Evolutionary conservation across 2,113 vertebrate species (phyloP).

Genomic region (Elachura formosa): DNA sequence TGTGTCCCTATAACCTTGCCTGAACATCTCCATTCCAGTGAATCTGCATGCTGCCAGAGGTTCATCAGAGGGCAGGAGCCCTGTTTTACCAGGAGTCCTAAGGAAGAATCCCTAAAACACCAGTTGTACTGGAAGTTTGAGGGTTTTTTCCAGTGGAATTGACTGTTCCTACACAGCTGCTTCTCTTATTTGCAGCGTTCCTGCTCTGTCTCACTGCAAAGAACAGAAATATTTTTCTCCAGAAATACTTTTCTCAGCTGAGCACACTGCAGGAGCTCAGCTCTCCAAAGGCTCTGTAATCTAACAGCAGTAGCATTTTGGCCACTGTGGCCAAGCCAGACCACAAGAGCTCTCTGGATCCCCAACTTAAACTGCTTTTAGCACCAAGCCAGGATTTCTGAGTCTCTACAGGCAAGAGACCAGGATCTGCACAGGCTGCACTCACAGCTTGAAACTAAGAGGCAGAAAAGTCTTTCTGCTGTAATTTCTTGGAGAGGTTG

Average conservation of each 20-base stretch:
- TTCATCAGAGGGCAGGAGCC: neutral
- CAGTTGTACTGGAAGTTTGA: neutral
- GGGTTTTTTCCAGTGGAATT: neutral
- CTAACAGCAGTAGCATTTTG: constrained; percentile 36
- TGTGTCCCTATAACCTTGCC: neutral
- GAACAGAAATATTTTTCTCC: neutral
- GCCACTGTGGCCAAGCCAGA: neutral
- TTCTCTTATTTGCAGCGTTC: neutral
- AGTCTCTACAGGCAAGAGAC: neutral
- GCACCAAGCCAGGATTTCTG: neutral
- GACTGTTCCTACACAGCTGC: rapidly evolving
- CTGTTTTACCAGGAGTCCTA: neutral
- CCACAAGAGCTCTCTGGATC: neutral
- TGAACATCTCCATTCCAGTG: neutral
- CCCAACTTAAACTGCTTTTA: neutral
- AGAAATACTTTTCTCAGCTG: neutral
- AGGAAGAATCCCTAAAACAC: neutral
- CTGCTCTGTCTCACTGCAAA: neutral
- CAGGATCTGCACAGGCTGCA: neutral
- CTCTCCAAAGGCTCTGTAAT: neutral
- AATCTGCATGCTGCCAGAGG: neutral
- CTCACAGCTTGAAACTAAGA: neutral
- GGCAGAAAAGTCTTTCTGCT: neutral
- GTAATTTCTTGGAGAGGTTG: neutral
- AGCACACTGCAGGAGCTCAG: neutral